A percentile compares a stretch with the other conserved stretches of the same genome.
Evolutionary conservation across 2,888 invertebrate species (phyloP).

Genomic region (Polia nebulosa): DNA sequence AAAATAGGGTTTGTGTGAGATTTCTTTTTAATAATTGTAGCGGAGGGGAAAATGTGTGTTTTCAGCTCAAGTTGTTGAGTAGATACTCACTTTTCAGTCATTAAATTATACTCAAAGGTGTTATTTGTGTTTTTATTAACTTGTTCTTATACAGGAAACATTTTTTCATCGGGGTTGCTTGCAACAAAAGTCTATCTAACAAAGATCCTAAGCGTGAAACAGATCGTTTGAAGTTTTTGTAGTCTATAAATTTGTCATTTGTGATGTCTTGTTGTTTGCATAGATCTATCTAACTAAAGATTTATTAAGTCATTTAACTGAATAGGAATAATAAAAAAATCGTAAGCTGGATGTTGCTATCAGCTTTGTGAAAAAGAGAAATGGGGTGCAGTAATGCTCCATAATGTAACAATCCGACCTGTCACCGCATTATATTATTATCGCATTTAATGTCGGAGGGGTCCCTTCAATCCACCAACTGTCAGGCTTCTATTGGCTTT

Average conservation of each 20-base stretch:
- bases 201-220: not conserved
- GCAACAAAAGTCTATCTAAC: not conserved
- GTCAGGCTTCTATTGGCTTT: slow-evolving; percentile 50
- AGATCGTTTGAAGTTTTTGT: not conserved
- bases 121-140: not conserved
- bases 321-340: not conserved
- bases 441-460: slow-evolving; percentile 70
- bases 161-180: not conserved
- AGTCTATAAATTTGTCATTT: not conserved
- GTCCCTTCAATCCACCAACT: slow-evolving; percentile 63
- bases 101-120: slow-evolving; percentile 4
- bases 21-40: slow-evolving; percentile 55
- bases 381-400: slow-evolving; percentile 53
- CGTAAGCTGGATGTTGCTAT: slow-evolving; percentile 6
- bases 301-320: slow-evolving; percentile 4
- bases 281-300: not conserved
- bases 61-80: slow-evolving; percentile 12
- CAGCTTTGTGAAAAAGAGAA: slow-evolving; percentile 29
- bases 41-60: slow-evolving; percentile 36
- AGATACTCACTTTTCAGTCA: not conserved
- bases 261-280: not conserved
- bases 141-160: not conserved
- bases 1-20: slow-evolving; percentile 55
- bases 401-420: slow-evolving; percentile 75
- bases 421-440: slow-evolving; percentile 73